Conservation (phyloP, 2,797 vertebrate genomes). For the Poeciliopsis turneri region DNA sequence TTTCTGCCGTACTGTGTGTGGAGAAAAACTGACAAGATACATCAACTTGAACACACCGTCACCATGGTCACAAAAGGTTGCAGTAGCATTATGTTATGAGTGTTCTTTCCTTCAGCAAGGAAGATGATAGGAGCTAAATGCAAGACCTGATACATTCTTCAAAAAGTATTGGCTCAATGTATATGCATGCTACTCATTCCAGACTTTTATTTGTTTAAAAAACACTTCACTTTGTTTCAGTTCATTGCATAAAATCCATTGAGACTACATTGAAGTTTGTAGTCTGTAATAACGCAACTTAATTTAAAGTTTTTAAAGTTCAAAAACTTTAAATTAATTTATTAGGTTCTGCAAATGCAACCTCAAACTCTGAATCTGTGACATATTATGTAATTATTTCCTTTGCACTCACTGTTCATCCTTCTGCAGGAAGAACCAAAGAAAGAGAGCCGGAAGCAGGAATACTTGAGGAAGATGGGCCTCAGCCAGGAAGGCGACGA, state of each 20-base stretch:
- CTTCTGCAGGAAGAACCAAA: constrained; percentile 71
- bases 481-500: constrained; percentile 80
- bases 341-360: not conserved
- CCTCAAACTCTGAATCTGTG: not conserved
- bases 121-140: not conserved
- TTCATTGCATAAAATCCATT: not conserved
- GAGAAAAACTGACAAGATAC: not conserved
- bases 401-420: constrained; percentile 6
- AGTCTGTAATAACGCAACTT: not conserved
- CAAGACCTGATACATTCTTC: not conserved
- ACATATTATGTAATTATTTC: not conserved
- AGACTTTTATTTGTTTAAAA: not conserved
- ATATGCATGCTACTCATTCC: not conserved
- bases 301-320: not conserved
- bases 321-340: not conserved
- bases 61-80: not conserved
- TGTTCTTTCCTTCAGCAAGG: not conserved
- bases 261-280: not conserved
- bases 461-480: constrained; percentile 82
- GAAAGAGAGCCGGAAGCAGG: constrained; percentile 82
- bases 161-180: not conserved
- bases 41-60: not conserved
- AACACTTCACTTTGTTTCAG: not conserved
- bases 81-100: not conserved
- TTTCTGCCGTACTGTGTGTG: not conserved